phyloP scores from a whole-genome alignment of 2,113 vertebrate genomes.

The Hyaena hyaena region DNA sequence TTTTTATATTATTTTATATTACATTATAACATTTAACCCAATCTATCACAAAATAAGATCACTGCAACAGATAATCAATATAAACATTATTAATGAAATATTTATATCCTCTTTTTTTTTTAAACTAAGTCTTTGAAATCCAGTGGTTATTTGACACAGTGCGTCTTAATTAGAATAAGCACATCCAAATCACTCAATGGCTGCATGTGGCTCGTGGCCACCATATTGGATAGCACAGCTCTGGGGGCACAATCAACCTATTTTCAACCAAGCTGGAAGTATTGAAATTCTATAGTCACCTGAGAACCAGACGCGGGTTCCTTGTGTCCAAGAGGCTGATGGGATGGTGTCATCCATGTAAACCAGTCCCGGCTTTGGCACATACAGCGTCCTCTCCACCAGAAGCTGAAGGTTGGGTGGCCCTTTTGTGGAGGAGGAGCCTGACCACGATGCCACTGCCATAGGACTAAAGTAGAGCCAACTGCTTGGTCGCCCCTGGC shows the following conservation, averaged over 20 bases:
- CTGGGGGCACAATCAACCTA: not conserved
- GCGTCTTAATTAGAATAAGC: rapidly evolving
- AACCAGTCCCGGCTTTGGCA: rapidly evolving
- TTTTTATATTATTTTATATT: not conserved
- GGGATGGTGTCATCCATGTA: rapidly evolving
- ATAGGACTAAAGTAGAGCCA: not conserved
- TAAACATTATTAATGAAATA: not conserved
- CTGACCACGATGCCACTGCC: not conserved
- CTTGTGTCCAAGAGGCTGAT: not conserved
- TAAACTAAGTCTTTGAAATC: not conserved
- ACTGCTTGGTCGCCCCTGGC: not conserved
- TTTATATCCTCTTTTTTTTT: not conserved
- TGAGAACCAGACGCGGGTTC: rapidly evolving
- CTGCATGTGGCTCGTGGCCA: not conserved
- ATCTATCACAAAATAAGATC: not conserved
- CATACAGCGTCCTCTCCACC: not conserved
- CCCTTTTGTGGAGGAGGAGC: not conserved
- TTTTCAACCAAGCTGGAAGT: not conserved
- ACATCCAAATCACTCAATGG: rapidly evolving
- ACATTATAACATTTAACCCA: not conserved
- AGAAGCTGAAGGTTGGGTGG: not conserved
- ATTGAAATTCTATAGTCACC: rapidly evolving
- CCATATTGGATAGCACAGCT: rapidly evolving
- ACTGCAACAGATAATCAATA: not conserved
- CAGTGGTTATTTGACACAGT: not conserved